These are phyloP conservation scores for Netelia virgata DNA, from an alignment of 2,888 invertebrate genomes.

Conservation along the genomic window DNA sequence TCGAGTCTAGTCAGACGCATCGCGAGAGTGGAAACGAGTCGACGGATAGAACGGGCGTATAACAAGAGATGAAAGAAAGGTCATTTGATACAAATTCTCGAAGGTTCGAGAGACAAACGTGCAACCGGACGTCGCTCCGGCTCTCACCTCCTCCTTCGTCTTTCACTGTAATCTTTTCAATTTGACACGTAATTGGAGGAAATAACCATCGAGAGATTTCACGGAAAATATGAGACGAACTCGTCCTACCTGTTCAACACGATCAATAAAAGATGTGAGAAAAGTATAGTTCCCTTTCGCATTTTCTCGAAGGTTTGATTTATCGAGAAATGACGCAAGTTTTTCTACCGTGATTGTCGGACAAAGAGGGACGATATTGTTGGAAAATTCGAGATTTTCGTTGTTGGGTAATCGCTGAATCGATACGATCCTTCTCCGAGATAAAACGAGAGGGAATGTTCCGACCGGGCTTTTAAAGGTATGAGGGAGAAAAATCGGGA, in stretches of 20 bases:
- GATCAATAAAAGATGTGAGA: too few species aligned
- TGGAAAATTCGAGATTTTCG: constrained; percentile 5
- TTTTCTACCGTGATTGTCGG: neutral
- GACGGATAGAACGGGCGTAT: neutral
- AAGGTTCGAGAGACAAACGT: neutral
- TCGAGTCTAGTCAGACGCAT: constrained; percentile 46
- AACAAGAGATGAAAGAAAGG: neutral
- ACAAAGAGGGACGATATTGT: constrained; percentile 11
- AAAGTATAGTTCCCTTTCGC: too few species aligned
- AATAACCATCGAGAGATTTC: neutral
- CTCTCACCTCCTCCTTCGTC: neutral
- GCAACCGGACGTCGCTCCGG: neutral
- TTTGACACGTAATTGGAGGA: neutral
- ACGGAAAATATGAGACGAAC: too few species aligned
- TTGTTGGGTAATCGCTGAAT: constrained; percentile 29
- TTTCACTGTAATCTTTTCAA: neutral
- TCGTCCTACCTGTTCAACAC: too few species aligned
- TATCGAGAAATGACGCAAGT: neutral
- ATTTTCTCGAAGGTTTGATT: too few species aligned
- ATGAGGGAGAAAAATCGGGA: neutral
- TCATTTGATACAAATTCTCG: constrained; percentile 4
- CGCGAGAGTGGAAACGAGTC: neutral
- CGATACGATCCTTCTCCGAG: constrained; percentile 14
- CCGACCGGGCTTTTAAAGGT: neutral
- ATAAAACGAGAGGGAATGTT: constrained; percentile 34